Conservation (phyloP, 2,113 vertebrate genomes). For the Toxotes chatareus region DNA sequence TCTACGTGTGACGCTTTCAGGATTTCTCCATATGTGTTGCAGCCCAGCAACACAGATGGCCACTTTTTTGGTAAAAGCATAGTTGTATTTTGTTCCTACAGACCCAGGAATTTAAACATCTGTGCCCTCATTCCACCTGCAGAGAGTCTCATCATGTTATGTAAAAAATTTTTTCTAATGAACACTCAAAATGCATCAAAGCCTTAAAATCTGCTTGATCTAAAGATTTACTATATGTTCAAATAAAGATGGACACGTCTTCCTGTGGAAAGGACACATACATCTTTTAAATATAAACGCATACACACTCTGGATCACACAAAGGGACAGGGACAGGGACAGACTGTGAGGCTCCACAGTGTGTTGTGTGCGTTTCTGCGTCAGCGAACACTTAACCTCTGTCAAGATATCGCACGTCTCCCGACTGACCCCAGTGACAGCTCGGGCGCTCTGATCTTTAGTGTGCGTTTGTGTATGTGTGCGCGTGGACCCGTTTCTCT, state of each 20-base stretch:
- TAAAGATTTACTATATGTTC: neutral
- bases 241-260: neutral
- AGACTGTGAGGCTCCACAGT: slow-evolving; percentile 32
- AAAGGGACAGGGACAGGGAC: slow-evolving; percentile 28
- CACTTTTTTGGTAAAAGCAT: too few species aligned
- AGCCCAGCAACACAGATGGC: neutral
- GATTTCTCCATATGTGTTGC: neutral
- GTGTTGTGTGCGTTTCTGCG: slow-evolving; percentile 40
- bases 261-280: neutral
- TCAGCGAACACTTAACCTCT: slow-evolving; percentile 59
- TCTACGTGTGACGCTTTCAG: neutral
- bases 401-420: slow-evolving; percentile 66
- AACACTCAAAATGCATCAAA: neutral
- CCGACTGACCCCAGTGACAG: slow-evolving; percentile 56
- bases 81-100: too few species aligned
- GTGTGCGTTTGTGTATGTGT: slow-evolving; percentile 27
- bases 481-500: neutral
- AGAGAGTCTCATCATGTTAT: neutral
- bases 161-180: neutral
- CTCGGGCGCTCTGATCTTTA: slow-evolving; percentile 31
- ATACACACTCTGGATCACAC: neutral
- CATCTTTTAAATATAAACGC: neutral
- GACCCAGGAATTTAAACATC: too few species aligned
- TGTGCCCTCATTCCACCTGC: too few species aligned
- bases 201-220: neutral